Evolutionary conservation across 2,113 vertebrate genomes (phyloP), one percentile per base, ranked within the genome.

Genomic region (Sialia sialis): DNA sequence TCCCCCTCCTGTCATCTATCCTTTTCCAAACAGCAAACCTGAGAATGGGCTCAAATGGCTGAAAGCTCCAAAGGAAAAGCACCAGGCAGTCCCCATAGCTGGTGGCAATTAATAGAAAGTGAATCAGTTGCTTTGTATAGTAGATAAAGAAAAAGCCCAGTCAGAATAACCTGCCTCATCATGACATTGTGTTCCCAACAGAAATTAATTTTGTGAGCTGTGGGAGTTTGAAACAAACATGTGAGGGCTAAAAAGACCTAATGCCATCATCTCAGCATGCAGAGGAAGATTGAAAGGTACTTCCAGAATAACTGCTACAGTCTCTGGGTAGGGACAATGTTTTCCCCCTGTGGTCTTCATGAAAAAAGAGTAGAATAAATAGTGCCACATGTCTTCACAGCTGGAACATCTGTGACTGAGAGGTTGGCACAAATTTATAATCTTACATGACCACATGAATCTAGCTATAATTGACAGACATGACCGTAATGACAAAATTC

Each of bases 171-270:
- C 9, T 16, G 75, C 51, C 55, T 93, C 78, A 86, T 84, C 89
- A 54, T 2, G 5, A 81, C 67, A 74, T 74, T 86, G 88, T 87
- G 34, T 83, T 95, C 87, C 90, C 79, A 93, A 77, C 49, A 79
- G 69, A 91, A 96, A 94, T 93, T 93, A 90, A 92, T 96, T 92
- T 93, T 84, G 56, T 39, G 58, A 96, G 64, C 70, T 39, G 63
- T 82, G 84, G 87, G 89, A 92, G 89, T 41, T 79, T 60, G 86
- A 91, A 89, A 82, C 79, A 90, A 89, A 84, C 73, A 91, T 55
- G 11, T 36, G 56, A 97, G 51, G 75, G 32, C 63, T 83, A 88
- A 83, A 95, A 94, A 90, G 23, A 81, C 87, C 85, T 72, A 81
- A 48, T 87, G 78, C 34, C 68, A 64, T 66, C 49, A 81, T 72